Evolutionary conservation across 2,888 invertebrate species (phyloP).

Genomic region (Ophonus ardosiacus): DNA sequence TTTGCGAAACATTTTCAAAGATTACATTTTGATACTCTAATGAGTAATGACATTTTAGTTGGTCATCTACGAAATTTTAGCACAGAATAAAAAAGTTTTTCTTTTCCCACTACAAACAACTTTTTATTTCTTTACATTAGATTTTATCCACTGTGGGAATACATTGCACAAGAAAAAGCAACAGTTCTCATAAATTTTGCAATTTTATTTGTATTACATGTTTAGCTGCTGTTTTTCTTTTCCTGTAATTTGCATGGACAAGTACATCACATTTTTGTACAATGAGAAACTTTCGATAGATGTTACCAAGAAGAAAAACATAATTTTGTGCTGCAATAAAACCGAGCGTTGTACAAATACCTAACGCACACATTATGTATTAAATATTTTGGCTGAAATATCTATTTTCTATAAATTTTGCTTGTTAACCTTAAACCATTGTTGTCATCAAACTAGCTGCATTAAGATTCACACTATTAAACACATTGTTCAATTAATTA

Average conservation of each 20-base stretch:
- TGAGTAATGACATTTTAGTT: constrained; percentile 31
- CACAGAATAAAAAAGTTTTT: neutral
- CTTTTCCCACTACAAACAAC: constrained; percentile 18
- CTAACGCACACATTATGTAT: too few relatives aligned
- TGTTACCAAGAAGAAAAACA: neutral
- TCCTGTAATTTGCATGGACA: constrained; percentile 35
- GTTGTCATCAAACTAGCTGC: too few relatives aligned
- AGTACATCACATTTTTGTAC: neutral
- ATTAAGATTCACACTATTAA: too few relatives aligned
- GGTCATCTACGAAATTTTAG: neutral
- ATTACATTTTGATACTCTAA: neutral
- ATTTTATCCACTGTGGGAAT: constrained; percentile 31
- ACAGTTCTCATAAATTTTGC: constrained; percentile 32
- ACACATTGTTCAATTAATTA: too few relatives aligned
- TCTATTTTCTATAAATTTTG: too few relatives aligned
- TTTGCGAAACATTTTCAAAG: neutral
- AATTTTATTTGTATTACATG: constrained; percentile 35
- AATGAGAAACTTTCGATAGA: neutral
- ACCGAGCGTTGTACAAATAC: too few relatives aligned
- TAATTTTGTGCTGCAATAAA: neutral
- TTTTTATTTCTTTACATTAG: constrained; percentile 25
- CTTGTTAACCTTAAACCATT: too few relatives aligned
- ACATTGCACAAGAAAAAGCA: constrained; percentile 6
- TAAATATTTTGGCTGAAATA: too few relatives aligned
- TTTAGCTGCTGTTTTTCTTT: constrained; percentile 6